phyloP scores from a whole-genome alignment of 1,140 invertebrate genomes.

The Drosophila orena region DNA sequence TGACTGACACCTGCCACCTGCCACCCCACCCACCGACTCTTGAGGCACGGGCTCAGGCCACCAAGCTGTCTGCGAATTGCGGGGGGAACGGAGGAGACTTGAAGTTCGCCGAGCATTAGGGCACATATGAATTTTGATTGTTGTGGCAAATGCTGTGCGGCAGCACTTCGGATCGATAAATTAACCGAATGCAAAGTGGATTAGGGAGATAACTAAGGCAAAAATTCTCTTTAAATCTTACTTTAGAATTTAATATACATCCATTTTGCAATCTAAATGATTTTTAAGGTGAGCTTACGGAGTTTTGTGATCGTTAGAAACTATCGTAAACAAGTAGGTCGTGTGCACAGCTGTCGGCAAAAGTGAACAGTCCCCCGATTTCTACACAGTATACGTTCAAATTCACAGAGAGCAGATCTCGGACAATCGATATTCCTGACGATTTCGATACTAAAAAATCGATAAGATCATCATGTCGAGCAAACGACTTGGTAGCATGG shows the following conservation, averaged over 20 bases:
- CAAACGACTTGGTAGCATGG: slow-evolving; percentile 5
- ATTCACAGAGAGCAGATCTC: background rate
- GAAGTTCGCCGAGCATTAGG: slow-evolving; percentile 12
- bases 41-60: background rate
- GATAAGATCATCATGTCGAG: slow-evolving; percentile 2
- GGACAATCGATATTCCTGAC: background rate
- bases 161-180: background rate
- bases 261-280: too few species aligned
- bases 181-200: background rate
- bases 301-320: too few species aligned
- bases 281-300: too few species aligned
- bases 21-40: slow-evolving; percentile 20
- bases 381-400: slow-evolving; percentile 10
- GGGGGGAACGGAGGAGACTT: background rate
- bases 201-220: background rate
- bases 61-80: background rate
- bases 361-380: slow-evolving; percentile 5
- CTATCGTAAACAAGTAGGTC: slow-evolving; percentile 3
- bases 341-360: background rate
- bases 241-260: too few species aligned
- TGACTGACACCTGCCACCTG: slow-evolving; percentile 39
- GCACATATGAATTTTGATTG: slow-evolving; percentile 25
- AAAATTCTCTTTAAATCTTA: too few species aligned
- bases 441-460: background rate
- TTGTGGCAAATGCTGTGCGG: slow-evolving; percentile 8